phyloP scores from a whole-genome alignment of 2,113 vertebrate species.

The Hemicordylus capensis region DNA sequence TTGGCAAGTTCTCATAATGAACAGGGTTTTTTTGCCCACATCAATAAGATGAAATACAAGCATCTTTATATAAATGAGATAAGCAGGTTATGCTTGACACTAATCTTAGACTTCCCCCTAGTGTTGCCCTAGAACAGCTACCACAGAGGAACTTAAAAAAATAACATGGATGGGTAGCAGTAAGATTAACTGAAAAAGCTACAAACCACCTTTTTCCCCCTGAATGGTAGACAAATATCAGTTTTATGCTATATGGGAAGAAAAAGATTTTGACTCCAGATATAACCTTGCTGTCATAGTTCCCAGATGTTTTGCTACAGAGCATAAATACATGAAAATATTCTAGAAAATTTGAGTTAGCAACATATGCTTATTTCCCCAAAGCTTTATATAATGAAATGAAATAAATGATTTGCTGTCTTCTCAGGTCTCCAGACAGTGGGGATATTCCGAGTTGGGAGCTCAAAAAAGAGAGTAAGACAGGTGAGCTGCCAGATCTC shows the following conservation, averaged over 20 bases:
- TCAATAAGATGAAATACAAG: neutral
- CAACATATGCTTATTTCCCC: neutral
- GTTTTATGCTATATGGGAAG: neutral
- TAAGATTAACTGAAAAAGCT: neutral
- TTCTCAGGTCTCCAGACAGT: slow-evolving; percentile 92
- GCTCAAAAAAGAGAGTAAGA: slow-evolving; percentile 97
- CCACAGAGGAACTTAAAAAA: neutral
- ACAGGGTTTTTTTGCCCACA: neutral
- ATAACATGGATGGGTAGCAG: neutral
- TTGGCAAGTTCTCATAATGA: neutral
- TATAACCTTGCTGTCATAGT: neutral
- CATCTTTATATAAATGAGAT: neutral
- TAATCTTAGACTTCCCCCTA: slow-evolving; percentile 19
- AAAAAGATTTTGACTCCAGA: neutral
- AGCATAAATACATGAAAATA: neutral
- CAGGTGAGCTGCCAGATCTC: slow-evolving; percentile 82
- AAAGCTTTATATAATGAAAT: slow-evolving; percentile 44
- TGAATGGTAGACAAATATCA: neutral
- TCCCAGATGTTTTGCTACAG: neutral
- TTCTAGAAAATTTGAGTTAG: neutral
- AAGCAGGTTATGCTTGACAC: neutral
- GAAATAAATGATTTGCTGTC: slow-evolving; percentile 52
- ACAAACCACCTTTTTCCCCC: neutral
- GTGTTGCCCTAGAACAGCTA: neutral
- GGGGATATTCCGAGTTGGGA: slow-evolving; percentile 97